Base-by-base conservation (phyloP, 2,888 invertebrate species). In the Frankliniella intonsa region DNA sequence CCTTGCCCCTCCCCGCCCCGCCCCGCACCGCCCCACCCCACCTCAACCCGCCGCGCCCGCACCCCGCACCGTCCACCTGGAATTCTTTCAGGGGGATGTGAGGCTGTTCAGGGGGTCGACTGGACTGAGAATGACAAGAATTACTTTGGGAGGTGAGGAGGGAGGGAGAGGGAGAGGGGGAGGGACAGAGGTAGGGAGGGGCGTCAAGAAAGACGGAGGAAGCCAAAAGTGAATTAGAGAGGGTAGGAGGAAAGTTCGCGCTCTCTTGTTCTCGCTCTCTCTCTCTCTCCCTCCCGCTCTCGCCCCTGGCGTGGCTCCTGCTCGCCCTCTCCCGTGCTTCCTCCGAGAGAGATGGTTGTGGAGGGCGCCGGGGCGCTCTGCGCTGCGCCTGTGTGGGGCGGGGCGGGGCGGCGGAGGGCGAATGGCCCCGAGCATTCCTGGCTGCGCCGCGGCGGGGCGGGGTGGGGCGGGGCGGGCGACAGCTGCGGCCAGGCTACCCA, bases 141-240 rank as follows among this genome's bases (percentile, higher is more conserved):
- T 38, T 38, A n/a, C 14, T 12, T n/a, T 80, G 27, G 80, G 80
- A 80, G 80, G 25, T 17, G 49, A 27, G 80, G 7, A 27, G 80
- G 80, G 9, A 7, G 80, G 10, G 80, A 49, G 12, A 14, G 50
- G 5, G 38, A 12, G 50, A 51, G 5, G 38, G 38, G 50, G 80
- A 11, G 25, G 50, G 8, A 17, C 7, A 8, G 17, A 19, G 19
- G n/a, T 8, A 19, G 80, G 14, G 80, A 22, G 49, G 9, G 80
- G 9, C 22, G 80, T 50, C 80, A 38, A 10, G 17, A 38, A 49
- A 9, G 22, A 14, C 22, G 80, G 12, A 19, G 80, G 5, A 90
- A 90, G 90, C 89, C 89, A 89, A 86, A 87, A 88, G 88, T 84
- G 50, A 49, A 62, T 38, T 81, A 19, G 51, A 55, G 51, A 80